Evolutionary conservation across 1,140 invertebrate species (phyloP).

Genomic region (Goniozus legneri): DNA sequence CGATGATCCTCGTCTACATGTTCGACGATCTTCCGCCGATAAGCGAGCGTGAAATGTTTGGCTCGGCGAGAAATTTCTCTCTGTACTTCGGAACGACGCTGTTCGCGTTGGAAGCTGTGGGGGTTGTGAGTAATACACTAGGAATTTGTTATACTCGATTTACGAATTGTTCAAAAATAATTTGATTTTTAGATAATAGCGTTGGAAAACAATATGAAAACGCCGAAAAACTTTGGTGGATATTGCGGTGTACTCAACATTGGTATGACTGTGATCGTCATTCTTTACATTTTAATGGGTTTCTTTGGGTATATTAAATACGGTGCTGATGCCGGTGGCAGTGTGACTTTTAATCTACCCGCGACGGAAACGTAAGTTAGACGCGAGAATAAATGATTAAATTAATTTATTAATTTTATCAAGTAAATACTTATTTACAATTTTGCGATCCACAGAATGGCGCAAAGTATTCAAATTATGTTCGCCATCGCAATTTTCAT

Average conservation of each 20-base stretch:
- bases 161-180: neutral
- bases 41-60: conserved; percentile 57
- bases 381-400: too few relatives aligned
- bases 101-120: conserved; percentile 87
- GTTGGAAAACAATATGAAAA: conserved; percentile 83
- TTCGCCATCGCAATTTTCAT: conserved; percentile 87
- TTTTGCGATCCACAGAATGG: conserved; percentile 59
- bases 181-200: conserved; percentile 66
- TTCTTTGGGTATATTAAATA: conserved; percentile 83
- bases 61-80: conserved; percentile 58
- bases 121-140: conserved; percentile 71
- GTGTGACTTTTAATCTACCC: conserved; percentile 73
- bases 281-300: conserved; percentile 72
- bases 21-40: conserved; percentile 61
- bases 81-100: conserved; percentile 84
- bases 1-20: conserved; percentile 68
- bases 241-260: conserved; percentile 73
- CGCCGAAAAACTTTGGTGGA: conserved; percentile 68
- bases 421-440: too few relatives aligned
- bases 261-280: conserved; percentile 71
- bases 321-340: conserved; percentile 62
- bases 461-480: conserved; percentile 75
- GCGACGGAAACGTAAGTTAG: conserved; percentile 32
- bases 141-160: neutral
- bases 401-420: too few relatives aligned